Conservation (phyloP, 2,888 invertebrate species). For the Meliscaeva auricollis region DNA sequence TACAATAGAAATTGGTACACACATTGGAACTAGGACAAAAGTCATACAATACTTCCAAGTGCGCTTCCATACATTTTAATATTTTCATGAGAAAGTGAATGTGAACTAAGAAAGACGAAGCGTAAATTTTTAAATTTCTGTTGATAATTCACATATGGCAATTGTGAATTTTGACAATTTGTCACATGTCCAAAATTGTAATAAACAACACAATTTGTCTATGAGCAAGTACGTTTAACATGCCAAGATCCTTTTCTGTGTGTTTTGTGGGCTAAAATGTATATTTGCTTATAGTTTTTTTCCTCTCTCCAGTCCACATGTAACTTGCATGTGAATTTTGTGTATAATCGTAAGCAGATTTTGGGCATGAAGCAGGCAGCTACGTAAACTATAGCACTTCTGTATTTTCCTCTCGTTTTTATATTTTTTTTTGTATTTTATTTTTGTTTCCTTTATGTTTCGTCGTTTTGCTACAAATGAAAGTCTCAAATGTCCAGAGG, state of each 20-base stretch:
- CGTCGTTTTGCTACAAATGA: conserved; percentile 26
- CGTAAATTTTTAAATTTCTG: no score
- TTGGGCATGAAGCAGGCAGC: conserved; percentile 20
- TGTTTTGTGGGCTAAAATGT: no score
- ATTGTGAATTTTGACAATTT: no score
- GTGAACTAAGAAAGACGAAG: no score
- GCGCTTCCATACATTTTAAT: no score
- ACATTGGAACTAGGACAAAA: no score
- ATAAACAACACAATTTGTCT: neutral
- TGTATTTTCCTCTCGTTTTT: conserved; percentile 11
- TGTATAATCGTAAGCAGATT: conserved; percentile 54
- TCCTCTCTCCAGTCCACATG: neutral
- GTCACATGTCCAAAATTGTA: no score
- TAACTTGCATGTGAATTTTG: conserved; percentile 46
- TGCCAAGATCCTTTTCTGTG: neutral
- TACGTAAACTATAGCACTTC: conserved; percentile 30
- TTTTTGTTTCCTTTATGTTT: conserved; percentile 9
- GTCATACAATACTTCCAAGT: no score
- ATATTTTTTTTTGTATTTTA: neutral
- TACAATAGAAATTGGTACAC: no score
- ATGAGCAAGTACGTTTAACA: conserved; percentile 3
- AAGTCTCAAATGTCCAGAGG: conserved; percentile 72
- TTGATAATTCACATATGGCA: no score
- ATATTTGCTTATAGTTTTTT: conserved; percentile 19
- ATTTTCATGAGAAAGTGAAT: no score